Evolutionary conservation across 2,888 invertebrate species (phyloP), one percentile per base, ranked within the genome.

Genomic region (Heliconius erato): DNA sequence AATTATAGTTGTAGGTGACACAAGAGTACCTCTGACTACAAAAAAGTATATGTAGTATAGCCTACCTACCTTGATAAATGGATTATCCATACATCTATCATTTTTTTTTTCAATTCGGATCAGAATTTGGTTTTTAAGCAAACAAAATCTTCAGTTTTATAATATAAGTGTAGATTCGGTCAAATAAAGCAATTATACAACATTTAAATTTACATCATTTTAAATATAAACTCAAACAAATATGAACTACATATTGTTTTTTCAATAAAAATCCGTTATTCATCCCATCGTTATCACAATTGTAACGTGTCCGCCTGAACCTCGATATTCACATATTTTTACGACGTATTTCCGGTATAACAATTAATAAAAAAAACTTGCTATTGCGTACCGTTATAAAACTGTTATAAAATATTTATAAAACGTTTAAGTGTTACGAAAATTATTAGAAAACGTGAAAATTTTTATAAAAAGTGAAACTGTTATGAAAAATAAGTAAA

Each of bases 251-350:
- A 65, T 67, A 67, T 28, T 67, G 67, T 28, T 28, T 28, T 67
- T 14, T 67, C 12, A 67, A 28, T 67, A 28, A 28, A 40, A 28
- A 67, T 12, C 11, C 26, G 65, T 67, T 67, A 26, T 67, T 67
- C 16, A 67, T 28, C 28, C 4, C 40, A 71, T 71, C 40, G 44
- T 26, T 71, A 71, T 6, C 71, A 2, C 14, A 44, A 71, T n/a
- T 67, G 7, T 6, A n/a, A 44, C n/a, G 71, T 44, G 40, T n/a
- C 40, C 6, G 16, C 6, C 35, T 32, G 14, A 40, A 40, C 40
- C 71, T 40, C 1, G 40, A 44, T 44, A 40, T 71, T 71, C 40
- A 71, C n/a, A 71, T 71, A n/a, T 71, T 71, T 59, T 71, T 71
- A 71, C 6, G 19, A 12, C 14, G 2, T 26, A 44, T 71, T 71